These are phyloP conservation scores for Autographa gamma DNA, from an alignment of 2,888 invertebrate species.

Conservation along the genomic window DNA sequence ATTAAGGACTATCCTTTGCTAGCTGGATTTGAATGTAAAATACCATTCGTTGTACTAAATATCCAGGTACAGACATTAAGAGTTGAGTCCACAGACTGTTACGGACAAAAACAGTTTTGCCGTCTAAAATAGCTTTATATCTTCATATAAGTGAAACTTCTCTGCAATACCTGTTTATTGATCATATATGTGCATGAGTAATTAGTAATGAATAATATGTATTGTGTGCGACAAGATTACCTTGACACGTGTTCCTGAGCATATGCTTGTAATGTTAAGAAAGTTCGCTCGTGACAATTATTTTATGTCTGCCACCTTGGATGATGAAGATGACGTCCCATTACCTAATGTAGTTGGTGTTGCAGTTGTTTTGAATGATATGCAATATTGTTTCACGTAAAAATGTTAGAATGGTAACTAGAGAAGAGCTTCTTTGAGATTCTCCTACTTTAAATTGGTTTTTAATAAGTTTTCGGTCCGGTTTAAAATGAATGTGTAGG, in stretches of 20 bases:
- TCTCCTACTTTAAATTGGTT: too few relatives aligned
- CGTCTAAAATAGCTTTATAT: too few relatives aligned
- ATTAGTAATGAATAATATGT: conserved; percentile 28
- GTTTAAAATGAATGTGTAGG: neutral
- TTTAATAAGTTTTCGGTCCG: neutral
- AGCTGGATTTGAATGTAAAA: too few relatives aligned
- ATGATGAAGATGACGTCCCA: conserved; percentile 6
- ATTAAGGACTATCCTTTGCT: too few relatives aligned
- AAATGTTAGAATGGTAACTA: too few relatives aligned
- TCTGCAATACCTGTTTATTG: conserved; percentile 2
- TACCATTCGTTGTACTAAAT: too few relatives aligned
- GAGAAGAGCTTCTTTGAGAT: too few relatives aligned
- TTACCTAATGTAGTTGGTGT: conserved; percentile 8
- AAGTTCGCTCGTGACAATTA: conserved; percentile 43
- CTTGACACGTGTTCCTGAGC: conserved; percentile 48
- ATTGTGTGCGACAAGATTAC: conserved; percentile 33
- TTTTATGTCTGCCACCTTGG: conserved; percentile 37
- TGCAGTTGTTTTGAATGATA: neutral
- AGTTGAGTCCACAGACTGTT: too few relatives aligned
- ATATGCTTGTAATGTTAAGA: conserved; percentile 49
- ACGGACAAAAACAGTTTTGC: too few relatives aligned
- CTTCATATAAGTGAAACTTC: neutral
- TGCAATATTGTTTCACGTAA: neutral
- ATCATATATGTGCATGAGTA: conserved; percentile 17
- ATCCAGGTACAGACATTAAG: too few relatives aligned